Percentiles rank a stretch among this genome's conserved stretches.
Evolutionary conservation across 2,888 invertebrate species (phyloP).

Genomic region (Ophraella communa): DNA sequence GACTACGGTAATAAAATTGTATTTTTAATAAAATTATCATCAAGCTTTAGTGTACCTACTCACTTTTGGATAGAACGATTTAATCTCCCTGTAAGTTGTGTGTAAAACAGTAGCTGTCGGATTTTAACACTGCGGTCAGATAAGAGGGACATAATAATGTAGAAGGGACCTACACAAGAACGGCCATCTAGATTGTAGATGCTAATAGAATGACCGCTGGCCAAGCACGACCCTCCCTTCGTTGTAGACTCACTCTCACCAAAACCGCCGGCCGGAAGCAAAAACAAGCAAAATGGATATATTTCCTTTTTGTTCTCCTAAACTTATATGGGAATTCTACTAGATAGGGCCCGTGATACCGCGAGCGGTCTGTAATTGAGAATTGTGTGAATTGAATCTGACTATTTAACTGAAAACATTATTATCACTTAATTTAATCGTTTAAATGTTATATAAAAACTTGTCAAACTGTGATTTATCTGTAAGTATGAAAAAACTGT

Average conservation of each 20-base stretch:
- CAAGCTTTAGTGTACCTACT: background rate
- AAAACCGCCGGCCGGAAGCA: conserved; percentile 53
- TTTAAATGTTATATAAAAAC: background rate
- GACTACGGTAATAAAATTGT: background rate
- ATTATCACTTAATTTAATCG: conserved; percentile 2
- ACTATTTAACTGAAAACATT: conserved; percentile 48
- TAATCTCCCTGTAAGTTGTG: conserved; percentile 27
- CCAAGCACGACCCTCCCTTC: conserved; percentile 51
- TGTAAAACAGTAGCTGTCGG: conserved; percentile 42
- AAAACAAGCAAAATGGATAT: conserved; percentile 61
- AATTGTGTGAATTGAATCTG: conserved; percentile 54
- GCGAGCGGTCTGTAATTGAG: conserved; percentile 50
- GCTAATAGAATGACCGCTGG: conserved; percentile 62
- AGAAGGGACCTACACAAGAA: conserved; percentile 57
- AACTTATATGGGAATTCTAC: conserved; percentile 54
- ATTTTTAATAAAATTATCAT: background rate
- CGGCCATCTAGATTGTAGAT: conserved; percentile 62
- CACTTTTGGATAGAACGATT: background rate
- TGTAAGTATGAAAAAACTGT: background rate
- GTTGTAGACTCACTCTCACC: conserved; percentile 42
- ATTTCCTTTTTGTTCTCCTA: conserved; percentile 59
- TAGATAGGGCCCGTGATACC: conserved; percentile 54
- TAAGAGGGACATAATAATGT: conserved; percentile 53
- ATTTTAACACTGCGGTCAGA: conserved; percentile 46
- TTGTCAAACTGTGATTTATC: background rate